Percentiles rank a stretch among this genome's conserved stretches.
These are phyloP conservation scores for Parauchenoglanis ngamensis DNA, from an alignment of 2,797 vertebrate species.

Conservation along the genomic window DNA sequence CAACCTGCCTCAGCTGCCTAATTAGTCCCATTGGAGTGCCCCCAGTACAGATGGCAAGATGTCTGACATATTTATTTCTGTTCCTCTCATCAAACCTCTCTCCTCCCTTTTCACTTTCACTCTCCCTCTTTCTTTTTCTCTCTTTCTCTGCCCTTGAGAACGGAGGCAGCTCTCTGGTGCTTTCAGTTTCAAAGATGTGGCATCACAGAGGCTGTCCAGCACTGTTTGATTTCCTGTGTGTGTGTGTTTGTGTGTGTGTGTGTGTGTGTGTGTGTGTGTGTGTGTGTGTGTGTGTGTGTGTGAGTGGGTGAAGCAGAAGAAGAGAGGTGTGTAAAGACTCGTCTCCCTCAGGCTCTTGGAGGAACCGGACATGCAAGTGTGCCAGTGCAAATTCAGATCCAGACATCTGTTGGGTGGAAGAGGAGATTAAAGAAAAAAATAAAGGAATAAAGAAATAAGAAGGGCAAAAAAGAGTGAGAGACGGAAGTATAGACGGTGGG, in stretches of 20 bases:
- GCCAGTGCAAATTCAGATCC: constrained; percentile 41
- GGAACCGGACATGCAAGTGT: constrained; percentile 43
- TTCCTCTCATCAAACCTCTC: constrained; percentile 53
- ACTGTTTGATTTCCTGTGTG: constrained; percentile 45
- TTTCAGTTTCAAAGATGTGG: constrained; percentile 40
- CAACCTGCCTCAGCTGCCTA: constrained; percentile 51
- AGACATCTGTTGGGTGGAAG: constrained; percentile 54
- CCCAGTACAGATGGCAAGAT: constrained; percentile 57
- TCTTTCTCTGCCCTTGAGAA: constrained; percentile 31
- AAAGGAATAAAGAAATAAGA: not conserved
- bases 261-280: constrained; percentile 21
- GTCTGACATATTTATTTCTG: constrained; percentile 60
- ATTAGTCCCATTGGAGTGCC: constrained; percentile 62
- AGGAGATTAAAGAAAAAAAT: constrained; percentile 33
- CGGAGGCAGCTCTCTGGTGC: constrained; percentile 37
- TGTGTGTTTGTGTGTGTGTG: not conserved
- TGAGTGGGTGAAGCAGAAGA: constrained; percentile 22
- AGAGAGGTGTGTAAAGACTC: constrained; percentile 20
- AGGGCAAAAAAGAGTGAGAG: not conserved
- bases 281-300: constrained; percentile 5
- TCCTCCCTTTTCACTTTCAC: constrained; percentile 17
- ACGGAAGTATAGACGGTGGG: constrained; percentile 1
- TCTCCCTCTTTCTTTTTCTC: not conserved
- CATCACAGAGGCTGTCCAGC: constrained; percentile 37
- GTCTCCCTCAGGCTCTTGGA: constrained; percentile 34